Evolutionary conservation across 2,797 vertebrate species (phyloP).

Genomic region (Tapera naevia): DNA sequence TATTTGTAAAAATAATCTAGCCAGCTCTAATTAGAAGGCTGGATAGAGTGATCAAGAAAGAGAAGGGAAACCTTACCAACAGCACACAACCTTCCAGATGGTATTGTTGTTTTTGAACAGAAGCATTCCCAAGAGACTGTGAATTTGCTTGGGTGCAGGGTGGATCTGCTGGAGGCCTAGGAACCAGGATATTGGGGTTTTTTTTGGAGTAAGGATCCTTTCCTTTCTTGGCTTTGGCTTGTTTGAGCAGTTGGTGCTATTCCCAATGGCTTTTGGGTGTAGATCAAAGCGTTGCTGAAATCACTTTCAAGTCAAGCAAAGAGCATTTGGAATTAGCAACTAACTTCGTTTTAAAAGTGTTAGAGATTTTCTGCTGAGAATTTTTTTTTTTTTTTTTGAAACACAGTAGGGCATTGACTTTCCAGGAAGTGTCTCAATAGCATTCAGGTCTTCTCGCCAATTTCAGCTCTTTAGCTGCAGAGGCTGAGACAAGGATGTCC

Average conservation of each 20-base stretch:
- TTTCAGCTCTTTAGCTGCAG: background rate
- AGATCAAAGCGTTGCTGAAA: slow-evolving; percentile 69
- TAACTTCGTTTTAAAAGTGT: slow-evolving; percentile 49
- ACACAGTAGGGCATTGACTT: background rate
- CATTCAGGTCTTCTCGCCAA: background rate
- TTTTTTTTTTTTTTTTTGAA: background rate
- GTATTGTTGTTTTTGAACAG: background rate
- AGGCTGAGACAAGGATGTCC: background rate
- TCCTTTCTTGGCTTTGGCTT: slow-evolving; percentile 40
- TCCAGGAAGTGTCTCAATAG: background rate
- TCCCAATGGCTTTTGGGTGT: slow-evolving; percentile 59
- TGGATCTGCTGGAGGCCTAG: background rate
- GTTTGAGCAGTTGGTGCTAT: slow-evolving; percentile 53
- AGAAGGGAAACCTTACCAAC: background rate
- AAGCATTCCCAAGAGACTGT: background rate
- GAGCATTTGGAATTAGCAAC: slow-evolving; percentile 60
- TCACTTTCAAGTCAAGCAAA: slow-evolving; percentile 64
- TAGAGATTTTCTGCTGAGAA: slow-evolving; percentile 9
- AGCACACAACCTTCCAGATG: background rate
- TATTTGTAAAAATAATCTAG: slow-evolving; percentile 65
- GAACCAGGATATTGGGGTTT: background rate
- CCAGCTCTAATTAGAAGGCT: slow-evolving; percentile 58
- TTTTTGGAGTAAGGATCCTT: background rate
- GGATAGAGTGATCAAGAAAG: slow-evolving; percentile 13
- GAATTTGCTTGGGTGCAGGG: background rate